Evolutionary conservation across 1,140 invertebrate species (phyloP).

Genomic region (Euura saliciscinereae): DNA sequence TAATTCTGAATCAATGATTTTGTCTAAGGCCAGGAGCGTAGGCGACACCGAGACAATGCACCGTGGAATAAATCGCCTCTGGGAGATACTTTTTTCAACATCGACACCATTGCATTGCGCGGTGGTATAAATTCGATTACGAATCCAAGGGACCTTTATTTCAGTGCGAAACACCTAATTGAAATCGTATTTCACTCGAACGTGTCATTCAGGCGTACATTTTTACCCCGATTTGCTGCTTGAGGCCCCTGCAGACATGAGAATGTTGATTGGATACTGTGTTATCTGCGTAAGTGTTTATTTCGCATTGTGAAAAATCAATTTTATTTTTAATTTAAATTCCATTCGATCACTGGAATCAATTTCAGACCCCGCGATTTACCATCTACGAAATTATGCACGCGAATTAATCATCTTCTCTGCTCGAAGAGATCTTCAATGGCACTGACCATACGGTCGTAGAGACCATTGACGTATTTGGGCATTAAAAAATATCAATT

Average conservation of each 20-base stretch:
- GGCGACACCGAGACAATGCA: slow-evolving; percentile 29
- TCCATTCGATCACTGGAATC: no score
- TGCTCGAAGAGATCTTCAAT: no score
- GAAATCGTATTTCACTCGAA: neutral
- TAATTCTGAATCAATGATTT: slow-evolving; percentile 39
- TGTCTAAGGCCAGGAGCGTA: slow-evolving; percentile 31
- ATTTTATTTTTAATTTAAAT: no score
- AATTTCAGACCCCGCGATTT: no score
- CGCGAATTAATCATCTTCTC: no score
- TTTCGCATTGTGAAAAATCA: no score
- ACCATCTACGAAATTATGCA: no score
- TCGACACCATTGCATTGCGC: slow-evolving; percentile 32
- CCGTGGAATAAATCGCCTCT: slow-evolving; percentile 20
- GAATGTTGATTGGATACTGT: slow-evolving; percentile 22
- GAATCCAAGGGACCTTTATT: slow-evolving; percentile 31
- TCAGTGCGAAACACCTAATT: slow-evolving; percentile 17
- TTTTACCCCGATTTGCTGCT: neutral
- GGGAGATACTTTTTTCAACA: slow-evolving; percentile 15
- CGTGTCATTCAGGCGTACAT: no score
- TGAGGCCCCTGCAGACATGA: slow-evolving; percentile 18
- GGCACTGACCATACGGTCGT: no score
- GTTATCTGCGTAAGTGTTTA: slow-evolving; percentile 38
- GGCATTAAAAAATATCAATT: no score
- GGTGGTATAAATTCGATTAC: slow-evolving; percentile 40
- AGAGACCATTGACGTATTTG: no score